Evolutionary conservation across 92 coral and sea anemone genomes (phyloP).

Genomic region (Muricea muricata): DNA sequence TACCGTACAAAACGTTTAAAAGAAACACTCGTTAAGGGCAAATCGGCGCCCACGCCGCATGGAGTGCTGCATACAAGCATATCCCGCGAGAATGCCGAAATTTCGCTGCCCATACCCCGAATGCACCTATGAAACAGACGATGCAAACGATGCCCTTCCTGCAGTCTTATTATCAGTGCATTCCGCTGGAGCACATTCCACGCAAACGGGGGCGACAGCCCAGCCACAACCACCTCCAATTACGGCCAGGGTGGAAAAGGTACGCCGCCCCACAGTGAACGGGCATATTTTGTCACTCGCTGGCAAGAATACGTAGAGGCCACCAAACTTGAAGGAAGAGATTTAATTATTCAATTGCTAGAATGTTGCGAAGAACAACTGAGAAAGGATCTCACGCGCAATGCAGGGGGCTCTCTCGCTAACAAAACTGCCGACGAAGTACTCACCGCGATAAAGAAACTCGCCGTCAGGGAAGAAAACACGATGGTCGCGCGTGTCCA

Average conservation of each 20-base stretch:
- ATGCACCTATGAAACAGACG: constrained; percentile 44
- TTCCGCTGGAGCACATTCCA: constrained; percentile 57
- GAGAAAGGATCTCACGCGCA: constrained; percentile 24
- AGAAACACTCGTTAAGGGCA: too few relatives aligned
- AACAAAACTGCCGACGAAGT: not conserved
- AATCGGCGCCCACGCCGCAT: too few relatives aligned
- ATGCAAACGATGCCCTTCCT: constrained; percentile 53
- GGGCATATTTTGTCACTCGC: constrained; percentile 32
- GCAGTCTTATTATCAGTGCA: constrained; percentile 65
- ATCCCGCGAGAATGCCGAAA: too few relatives aligned
- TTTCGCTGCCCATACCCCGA: constrained; percentile 62
- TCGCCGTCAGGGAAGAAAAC: constrained; percentile 63
- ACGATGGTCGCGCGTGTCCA: constrained; percentile 70
- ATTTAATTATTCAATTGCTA: constrained; percentile 6
- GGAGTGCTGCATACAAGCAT: too few relatives aligned
- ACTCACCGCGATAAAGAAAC: constrained; percentile 45
- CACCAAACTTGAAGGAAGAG: constrained; percentile 49
- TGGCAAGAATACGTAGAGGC: constrained; percentile 63
- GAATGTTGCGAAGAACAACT: constrained; percentile 47
- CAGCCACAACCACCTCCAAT: not conserved
- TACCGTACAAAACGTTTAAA: not conserved
- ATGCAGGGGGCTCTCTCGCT: constrained; percentile 23
- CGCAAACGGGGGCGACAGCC: too few relatives aligned
- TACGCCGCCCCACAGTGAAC: not conserved
- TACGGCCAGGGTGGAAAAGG: constrained; percentile 6